Evolutionary conservation across 30 jellyfish, hydroid and myxozoan genomes (phyloP), one percentile per base, ranked within the genome.

Genomic region (Aurelia sp.): DNA sequence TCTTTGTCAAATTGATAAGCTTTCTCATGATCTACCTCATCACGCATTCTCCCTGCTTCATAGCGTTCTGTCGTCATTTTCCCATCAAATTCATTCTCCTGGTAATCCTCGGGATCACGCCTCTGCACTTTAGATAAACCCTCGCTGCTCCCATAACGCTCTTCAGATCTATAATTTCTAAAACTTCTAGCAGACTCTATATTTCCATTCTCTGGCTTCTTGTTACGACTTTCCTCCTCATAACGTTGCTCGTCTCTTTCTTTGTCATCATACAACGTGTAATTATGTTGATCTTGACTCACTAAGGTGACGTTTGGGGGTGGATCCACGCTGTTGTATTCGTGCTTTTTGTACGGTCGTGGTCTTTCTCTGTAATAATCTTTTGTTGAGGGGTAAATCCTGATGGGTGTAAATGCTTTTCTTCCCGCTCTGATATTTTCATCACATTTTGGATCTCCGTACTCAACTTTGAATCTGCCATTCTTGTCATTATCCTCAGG

Each of bases 241-340:
- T 15, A 55, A 55, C 48, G 61, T 3, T 70, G 67, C 16, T 22
- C 52, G 47, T 60, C 82, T 47, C 66, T 19, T 62, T 44, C 88
- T 73, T 62, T 60, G 40, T 33, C 64, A 38, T 84, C 93, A 68
- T 63, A 63, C 48, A 59, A 15, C 33, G 92, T 8, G 66, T 68
- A 48, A 24, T 51, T 38, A 44, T 67, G 40, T 17, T 33, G 77
- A 63, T 77, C 67, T 47, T 84, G 72, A 22, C 70, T 67, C 19
- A 84, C 57, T 63, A 84, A 31, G n/a, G 93, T 84, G 27, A 84
- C 93, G 35, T 84, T 84, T 11, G 93, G 93, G 67, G 93, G 93
- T 33, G 88, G 76, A 27, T 80, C 82, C 5, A 51, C 67, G 30
- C 64, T 35, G 13, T 63, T 59, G 80, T 77, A 77, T 62, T 83